Evolutionary conservation across 23 tunicate species (phyloP).

Genomic region (Oikopleura vanhoeffeni): DNA sequence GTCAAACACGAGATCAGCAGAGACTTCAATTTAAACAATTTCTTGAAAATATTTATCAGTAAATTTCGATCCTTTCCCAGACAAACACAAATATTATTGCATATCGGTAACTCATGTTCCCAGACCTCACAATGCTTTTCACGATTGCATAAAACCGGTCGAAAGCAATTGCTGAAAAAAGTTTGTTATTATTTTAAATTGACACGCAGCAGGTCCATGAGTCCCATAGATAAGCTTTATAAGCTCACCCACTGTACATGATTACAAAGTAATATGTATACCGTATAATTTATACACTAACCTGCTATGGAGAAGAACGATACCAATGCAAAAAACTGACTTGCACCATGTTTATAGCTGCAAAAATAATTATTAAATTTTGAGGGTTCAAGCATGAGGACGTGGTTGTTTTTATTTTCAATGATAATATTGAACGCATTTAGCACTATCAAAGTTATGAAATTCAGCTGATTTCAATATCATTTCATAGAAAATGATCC

Average conservation of each 20-base stretch:
- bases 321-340: background rate
- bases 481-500: background rate
- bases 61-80: too few relatives aligned
- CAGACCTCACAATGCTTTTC: background rate
- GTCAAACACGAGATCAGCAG: too few relatives aligned
- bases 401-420: too few relatives aligned
- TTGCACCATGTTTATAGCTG: too few relatives aligned
- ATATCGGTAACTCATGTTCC: background rate
- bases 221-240: too few relatives aligned
- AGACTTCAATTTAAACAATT: too few relatives aligned
- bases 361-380: too few relatives aligned
- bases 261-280: too few relatives aligned
- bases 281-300: too few relatives aligned
- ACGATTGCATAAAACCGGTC: constrained; percentile 14
- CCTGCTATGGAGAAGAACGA: background rate
- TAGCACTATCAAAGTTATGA: background rate
- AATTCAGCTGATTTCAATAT: background rate
- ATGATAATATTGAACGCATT: background rate
- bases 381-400: too few relatives aligned
- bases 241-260: too few relatives aligned
- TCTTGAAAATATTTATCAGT: too few relatives aligned
- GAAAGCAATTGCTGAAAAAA: background rate
- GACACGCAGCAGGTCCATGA: background rate
- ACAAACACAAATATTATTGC: background rate
- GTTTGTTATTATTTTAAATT: background rate